Base-by-base conservation (phyloP, 1,140 invertebrate species). In the Hypothenemus hampei region DNA sequence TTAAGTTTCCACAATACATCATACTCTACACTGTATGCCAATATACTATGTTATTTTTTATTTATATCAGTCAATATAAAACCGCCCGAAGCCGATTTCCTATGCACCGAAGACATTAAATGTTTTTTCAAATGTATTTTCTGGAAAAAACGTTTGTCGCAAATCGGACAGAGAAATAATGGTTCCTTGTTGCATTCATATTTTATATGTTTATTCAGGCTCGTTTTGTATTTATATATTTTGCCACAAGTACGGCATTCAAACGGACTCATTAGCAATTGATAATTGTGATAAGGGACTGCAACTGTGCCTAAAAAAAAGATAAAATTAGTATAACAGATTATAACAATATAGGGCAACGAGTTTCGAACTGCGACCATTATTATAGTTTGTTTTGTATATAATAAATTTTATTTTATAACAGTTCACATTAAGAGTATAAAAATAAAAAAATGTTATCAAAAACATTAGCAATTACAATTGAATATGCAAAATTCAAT, bases 141-240 rank as follows among this genome's bases (percentile, higher is more conserved):
- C 11, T 73, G 63, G 49, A 72, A 71, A 54, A 73, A 75, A 45
- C 69, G 71, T 51, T 70, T 73, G 0, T 68, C 54, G 52, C 76
- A 79, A 0, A 71, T 52, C 0, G 62, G 56, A 55, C 77, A 79
- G 36, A 73, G 68, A 65, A 79, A 78, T 39, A 73, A 68, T 2
- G 74, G 74, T 36, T 75, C 72, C 22, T 76, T 74, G 15, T 73
- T 67, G 55, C 72, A 73, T 69, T 89, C 87, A 59, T 88, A 86
- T 67, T 81, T 86, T 66, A 87, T 82, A 71, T 90, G 87, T 6
- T 84, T 78, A 0, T 45, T 54, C 46, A 62, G 36, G 21, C 73
- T 76, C 1, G 45, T 52, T 54, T 59, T 65, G 43, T 62, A 50
- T 57, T 64, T 65, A 33, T 64, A 65, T 3, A 36, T 24, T 58